Base-by-base conservation (phyloP, 2,797 vertebrate species). In the Sebastes itinus region DNA sequence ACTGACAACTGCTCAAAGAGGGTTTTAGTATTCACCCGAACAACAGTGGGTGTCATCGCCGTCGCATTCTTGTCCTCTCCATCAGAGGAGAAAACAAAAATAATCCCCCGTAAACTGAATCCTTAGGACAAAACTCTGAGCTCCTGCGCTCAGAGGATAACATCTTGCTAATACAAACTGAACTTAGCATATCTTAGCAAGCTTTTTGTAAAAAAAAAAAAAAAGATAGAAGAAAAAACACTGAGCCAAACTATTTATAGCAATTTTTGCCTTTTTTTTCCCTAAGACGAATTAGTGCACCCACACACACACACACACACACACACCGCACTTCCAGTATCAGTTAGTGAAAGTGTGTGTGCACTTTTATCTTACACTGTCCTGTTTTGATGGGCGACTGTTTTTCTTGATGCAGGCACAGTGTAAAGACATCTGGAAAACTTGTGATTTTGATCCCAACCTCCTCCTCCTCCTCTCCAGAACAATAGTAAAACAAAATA, bases 161-260 rank as follows among this genome's bases (percentile, higher is more conserved):
- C 72, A 63, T 12, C 91, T 88, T 85, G 77, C 68, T 91, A 91
- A 86, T 72, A 86, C 83, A 49, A 86, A 63, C 32, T 80, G 69
- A 84, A 82, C 79, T 81, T 82, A 22, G 86, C 83, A 89, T 89
- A 84, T 85, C 85, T 52, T n/a, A 2, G 49, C 49, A 52, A n/a
- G 49, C 20, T 88, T 89, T 90, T 88, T 88, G 33, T 84, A 74
- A 16, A 70, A 65, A 72, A 60, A 77, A 77, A 18, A 30, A 25
- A 55, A 27, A 46, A 71, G 32, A 46, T 6, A 62, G 42, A 68
- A 66, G 27, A 56, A 32, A 73, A 84, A 75, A 64, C 35, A 54
- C 84, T 89, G 89, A 94, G 92, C 91, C 93, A 92, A 94, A 90
- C 83, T 85, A 78, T 89, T 90, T 80, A 75, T 86, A 89, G 54